Evolutionary conservation across 2,113 vertebrate genomes (phyloP), one percentile per base, ranked within the genome.

Genomic region (Saccopteryx bilineata): DNA sequence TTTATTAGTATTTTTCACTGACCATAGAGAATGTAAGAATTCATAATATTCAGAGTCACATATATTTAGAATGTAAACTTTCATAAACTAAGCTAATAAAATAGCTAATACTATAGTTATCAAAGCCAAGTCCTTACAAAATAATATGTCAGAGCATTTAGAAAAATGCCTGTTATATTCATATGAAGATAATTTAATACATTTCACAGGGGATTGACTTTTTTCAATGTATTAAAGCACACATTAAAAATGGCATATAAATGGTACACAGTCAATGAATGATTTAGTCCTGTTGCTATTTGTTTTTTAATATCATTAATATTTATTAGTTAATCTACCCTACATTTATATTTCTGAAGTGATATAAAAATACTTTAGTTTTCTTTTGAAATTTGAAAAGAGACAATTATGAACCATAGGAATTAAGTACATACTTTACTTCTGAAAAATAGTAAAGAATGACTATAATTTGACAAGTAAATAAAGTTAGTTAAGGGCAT

Each of bases 401-500:
- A 97, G n/a, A 15, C 21, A 97, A 95, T 93, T 96, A 91, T 94
- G 33, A 93, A 33, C 28, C 5, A 19, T 7, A 58, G 61, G 90
- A 92, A 93, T 95, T 69, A 95, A 96, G 74, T 91, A 82, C 0
- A 81, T 33, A 82, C 0, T 81, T 33, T 93, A 2, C 54, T 86
- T 33, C 19, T 18, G 56, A 95, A 88, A 31, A 94, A 68, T 52
- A 81, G 0, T 78, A 50, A 86, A 84, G 82, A 83, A 97, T 15
- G 8, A 28, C 11, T 94, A 31, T 96, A 97, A 98, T 85, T 96
- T 89, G 69, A 94, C 92, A 92, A 79, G 65, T 93, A 61, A 92
- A 96, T 48, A 84, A 46, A 9, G 50, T n/a, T 52, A 71, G 50
- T 81, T 97, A 90, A 97, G 60, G 68, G 94, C 39, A 7, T 92